Evolutionary conservation across 2,888 invertebrate species (phyloP), one percentile per base, ranked within the genome.

Genomic region (Carpatolechia fugitivella): DNA sequence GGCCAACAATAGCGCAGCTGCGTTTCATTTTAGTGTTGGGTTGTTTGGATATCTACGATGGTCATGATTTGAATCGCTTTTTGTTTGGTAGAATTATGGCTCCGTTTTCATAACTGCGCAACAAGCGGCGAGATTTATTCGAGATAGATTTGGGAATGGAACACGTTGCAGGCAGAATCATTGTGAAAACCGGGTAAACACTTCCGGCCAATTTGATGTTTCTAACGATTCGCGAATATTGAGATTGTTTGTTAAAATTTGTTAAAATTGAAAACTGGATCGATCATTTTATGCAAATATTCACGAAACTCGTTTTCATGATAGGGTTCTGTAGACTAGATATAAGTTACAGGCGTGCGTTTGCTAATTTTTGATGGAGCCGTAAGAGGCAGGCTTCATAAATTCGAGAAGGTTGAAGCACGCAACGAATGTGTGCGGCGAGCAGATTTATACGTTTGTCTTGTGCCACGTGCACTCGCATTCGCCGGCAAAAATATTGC

Each of bases 381-480:
- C 63, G 68, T 76, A 68, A 76, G 73, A 70, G 71, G 66, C 63
- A 68, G 68, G 64, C 65, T 63, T 68, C 72, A 82, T 82, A 82
- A 82, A 82, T 82, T 60, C 56, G 68, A 75, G 71, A 65, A 69
- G 74, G 70, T 70, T 70, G 69, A 70, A 71, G 69, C 75, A 82
- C 78, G 80, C 80, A 80, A 81, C 76, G 72, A 76, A 76, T 77
- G 74, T 77, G 71, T 78, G 77, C 71, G 75, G 75, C 65, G 64
- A 68, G 64, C 71, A 75, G 77, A 82, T 82, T 83, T 82, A 81
- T 80, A 74, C 72, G 77, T 76, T 69, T 78, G 74, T 78, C 78
- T 76, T 75, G 74, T 68, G 68, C 58, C 65, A 64, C 68, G 70
- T 74, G 70, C 72, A 73, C 72, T 72, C 61, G 62, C 70, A 70